Evolutionary conservation across 2,888 invertebrate genomes (phyloP).

Genomic region (Carcina quercana): DNA sequence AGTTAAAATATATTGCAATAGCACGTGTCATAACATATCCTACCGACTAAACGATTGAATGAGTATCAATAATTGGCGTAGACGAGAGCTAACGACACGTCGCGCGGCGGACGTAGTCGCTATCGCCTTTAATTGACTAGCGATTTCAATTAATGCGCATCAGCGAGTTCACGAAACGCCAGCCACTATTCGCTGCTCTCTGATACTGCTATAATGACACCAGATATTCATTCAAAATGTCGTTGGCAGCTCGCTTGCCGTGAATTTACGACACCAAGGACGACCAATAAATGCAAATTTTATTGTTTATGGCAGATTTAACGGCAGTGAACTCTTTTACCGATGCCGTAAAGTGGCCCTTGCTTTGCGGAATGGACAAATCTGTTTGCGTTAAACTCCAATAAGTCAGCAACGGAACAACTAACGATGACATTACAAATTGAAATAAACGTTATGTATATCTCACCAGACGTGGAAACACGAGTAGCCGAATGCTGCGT

Average conservation of each 20-base stretch:
- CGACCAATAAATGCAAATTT: constrained; percentile 74
- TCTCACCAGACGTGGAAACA: too few species aligned
- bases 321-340: constrained; percentile 67
- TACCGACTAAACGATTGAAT: constrained; percentile 45
- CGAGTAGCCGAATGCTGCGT: too few species aligned
- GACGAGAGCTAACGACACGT: constrained; percentile 39
- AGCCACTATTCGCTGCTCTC: constrained; percentile 37
- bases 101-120: constrained; percentile 34
- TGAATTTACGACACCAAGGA: constrained; percentile 64
- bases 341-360: constrained; percentile 58
- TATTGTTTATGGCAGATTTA: constrained; percentile 71
- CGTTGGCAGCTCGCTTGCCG: constrained; percentile 61
- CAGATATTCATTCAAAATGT: constrained; percentile 67
- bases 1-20: too few species aligned
- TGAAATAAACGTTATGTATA: too few species aligned
- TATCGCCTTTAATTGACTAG: constrained; percentile 59
- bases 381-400: constrained; percentile 31
- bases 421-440: too few species aligned
- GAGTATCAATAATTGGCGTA: constrained; percentile 59
- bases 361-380: constrained; percentile 40
- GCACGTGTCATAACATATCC: too few species aligned
- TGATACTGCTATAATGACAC: constrained; percentile 44
- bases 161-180: constrained; percentile 49
- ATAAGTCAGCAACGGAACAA: too few species aligned
- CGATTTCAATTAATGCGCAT: constrained; percentile 63